Percentiles rank a stretch among this genome's conserved stretches.
phyloP scores from a whole-genome alignment of 2,113 vertebrate species.

The Puntigrus tetrazona region DNA sequence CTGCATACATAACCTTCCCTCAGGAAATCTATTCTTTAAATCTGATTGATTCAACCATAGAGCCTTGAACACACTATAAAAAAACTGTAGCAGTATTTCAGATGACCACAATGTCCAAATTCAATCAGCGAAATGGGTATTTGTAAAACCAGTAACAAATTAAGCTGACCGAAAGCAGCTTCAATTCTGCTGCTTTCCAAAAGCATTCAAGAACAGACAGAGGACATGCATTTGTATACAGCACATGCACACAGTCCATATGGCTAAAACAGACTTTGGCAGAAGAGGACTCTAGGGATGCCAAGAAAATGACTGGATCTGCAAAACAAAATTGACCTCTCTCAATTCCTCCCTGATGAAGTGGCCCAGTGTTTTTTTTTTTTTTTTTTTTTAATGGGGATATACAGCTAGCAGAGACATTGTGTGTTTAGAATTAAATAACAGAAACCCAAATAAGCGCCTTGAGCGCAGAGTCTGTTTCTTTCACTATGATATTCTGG shows the following conservation, averaged over 20 bases:
- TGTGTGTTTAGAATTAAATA: slow-evolving; percentile 9
- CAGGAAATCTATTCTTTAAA: slow-evolving; percentile 5
- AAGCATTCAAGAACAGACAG: slow-evolving; percentile 44
- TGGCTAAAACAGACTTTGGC: slow-evolving; percentile 40
- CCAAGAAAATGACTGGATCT: slow-evolving; percentile 42
- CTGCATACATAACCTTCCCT: slow-evolving; percentile 9
- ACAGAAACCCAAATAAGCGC: background rate
- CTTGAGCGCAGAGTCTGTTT: background rate
- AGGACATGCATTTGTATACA: slow-evolving; percentile 33
- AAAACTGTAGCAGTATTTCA: background rate
- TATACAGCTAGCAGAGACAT: slow-evolving; percentile 1
- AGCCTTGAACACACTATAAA: background rate
- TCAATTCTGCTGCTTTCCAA: background rate
- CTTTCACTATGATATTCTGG: background rate
- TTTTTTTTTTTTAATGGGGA: background rate
- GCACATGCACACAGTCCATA: slow-evolving; percentile 34
- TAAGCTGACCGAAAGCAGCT: background rate
- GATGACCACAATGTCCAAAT: background rate
- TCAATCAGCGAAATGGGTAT: background rate
- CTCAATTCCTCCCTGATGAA: background rate
- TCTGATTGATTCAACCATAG: background rate
- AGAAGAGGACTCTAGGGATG: background rate
- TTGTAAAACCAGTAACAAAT: background rate
- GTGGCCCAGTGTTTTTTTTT: background rate
- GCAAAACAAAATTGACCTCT: slow-evolving; percentile 20